A percentile compares a stretch with the other conserved stretches of the same genome.
phyloP scores from a whole-genome alignment of 2,797 vertebrate genomes.

The Cossypha dichroa region DNA sequence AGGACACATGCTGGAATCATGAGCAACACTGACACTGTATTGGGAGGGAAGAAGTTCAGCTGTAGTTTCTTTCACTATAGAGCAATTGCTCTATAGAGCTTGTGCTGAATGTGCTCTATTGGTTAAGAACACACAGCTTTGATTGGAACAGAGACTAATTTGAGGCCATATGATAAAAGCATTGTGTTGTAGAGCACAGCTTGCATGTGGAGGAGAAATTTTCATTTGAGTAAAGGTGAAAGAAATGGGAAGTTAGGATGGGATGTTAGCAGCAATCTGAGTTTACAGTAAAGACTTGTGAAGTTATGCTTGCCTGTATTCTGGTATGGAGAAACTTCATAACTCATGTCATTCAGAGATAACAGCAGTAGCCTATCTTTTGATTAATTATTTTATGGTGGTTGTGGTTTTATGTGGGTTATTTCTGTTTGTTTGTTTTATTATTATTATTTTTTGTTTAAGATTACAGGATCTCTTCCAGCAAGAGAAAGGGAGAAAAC shows the following conservation, averaged over 20 bases:
- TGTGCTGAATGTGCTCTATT: not conserved
- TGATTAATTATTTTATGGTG: not conserved
- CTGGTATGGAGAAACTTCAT: not conserved
- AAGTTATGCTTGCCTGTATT: not conserved
- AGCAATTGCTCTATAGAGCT: not conserved
- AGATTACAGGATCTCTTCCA: constrained; percentile 97
- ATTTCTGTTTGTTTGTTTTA: not conserved
- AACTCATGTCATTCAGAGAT: not conserved
- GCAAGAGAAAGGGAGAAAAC: constrained; percentile 96
- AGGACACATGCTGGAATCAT: not conserved
- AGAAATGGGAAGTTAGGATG: not conserved
- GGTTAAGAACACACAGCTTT: not conserved
- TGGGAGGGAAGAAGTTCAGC: not conserved
- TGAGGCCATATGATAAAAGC: not conserved
- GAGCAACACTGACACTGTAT: not conserved
- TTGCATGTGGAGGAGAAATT: not conserved
- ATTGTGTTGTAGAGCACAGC: not conserved
- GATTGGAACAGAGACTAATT: not conserved
- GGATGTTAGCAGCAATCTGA: rapidly evolving
- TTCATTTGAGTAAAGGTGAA: not conserved
- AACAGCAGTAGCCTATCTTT: not conserved
- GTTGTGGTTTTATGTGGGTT: not conserved
- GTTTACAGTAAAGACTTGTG: not conserved
- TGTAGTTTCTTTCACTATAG: not conserved
- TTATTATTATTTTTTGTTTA: not conserved